A percentile compares a stretch with the other conserved stretches of the same genome.
phyloP scores from a whole-genome alignment of 1,140 invertebrate species.

The Aleiodes sp. region DNA sequence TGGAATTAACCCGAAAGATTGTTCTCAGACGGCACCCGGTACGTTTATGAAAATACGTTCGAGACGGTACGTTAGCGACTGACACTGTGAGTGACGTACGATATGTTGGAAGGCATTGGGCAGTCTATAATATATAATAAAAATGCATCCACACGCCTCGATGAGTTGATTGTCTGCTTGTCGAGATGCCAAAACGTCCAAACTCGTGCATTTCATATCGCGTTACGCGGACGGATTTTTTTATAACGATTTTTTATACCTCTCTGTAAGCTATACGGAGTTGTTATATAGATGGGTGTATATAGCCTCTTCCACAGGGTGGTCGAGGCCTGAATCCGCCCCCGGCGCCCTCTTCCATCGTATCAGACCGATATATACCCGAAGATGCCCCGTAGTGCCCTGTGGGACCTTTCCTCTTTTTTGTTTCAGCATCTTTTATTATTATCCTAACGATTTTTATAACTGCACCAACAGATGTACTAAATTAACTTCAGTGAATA shows the following conservation, averaged over 20 bases:
- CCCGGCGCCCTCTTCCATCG: background rate
- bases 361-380: constrained; percentile 4
- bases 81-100: constrained; percentile 67
- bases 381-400: constrained; percentile 18
- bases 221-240: constrained; percentile 52
- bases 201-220: constrained; percentile 66
- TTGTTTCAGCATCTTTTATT: too few species aligned
- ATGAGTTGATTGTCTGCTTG: constrained; percentile 68
- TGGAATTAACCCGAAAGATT: background rate
- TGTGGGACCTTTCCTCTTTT: too few species aligned
- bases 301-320: constrained; percentile 4
- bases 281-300: constrained; percentile 2
- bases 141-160: constrained; percentile 67
- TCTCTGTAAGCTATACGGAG: background rate
- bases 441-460: too few species aligned
- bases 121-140: constrained; percentile 69
- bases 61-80: constrained; percentile 66
- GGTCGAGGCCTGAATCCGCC: constrained; percentile 16
- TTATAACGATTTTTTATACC: constrained; percentile 33
- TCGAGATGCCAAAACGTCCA: constrained; percentile 67
- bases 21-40: constrained; percentile 60
- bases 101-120: constrained; percentile 62
- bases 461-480: background rate
- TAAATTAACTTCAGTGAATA: constrained; percentile 16
- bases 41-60: constrained; percentile 60